Evolutionary conservation across 2,888 invertebrate species (phyloP).

Genomic region (Sarcophaga subvicina): DNA sequence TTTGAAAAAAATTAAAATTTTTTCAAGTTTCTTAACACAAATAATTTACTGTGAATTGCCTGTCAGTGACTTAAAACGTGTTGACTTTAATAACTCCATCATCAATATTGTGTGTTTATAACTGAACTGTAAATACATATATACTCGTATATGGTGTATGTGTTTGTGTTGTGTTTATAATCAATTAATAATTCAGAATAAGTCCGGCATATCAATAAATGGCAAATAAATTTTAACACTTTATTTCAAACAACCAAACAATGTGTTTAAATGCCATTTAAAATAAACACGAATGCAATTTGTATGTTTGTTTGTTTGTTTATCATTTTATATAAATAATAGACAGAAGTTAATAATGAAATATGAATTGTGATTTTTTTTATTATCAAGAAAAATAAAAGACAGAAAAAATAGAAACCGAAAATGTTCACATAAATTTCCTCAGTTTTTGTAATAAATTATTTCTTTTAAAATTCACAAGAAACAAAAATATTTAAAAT

Average conservation of each 20-base stretch:
- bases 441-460: no score
- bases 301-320: constrained; percentile 1
- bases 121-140: no score
- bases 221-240: constrained; percentile 44
- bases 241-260: background rate
- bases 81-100: background rate
- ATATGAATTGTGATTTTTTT: background rate
- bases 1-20: no score
- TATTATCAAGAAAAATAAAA: no score
- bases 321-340: background rate
- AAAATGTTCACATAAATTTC: no score
- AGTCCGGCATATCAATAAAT: constrained; percentile 42
- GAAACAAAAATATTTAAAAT: no score
- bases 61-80: background rate
- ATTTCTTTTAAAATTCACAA: no score
- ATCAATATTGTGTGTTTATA: constrained; percentile 5
- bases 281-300: background rate
- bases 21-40: no score
- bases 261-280: background rate
- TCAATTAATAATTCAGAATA: constrained; percentile 32
- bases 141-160: no score
- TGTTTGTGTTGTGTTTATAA: background rate
- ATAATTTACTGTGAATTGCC: background rate
- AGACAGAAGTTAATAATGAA: background rate
- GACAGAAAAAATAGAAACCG: no score